Base-by-base conservation (phyloP, 1,140 invertebrate genomes). In the Stenopsyche tienmushanensis region DNA sequence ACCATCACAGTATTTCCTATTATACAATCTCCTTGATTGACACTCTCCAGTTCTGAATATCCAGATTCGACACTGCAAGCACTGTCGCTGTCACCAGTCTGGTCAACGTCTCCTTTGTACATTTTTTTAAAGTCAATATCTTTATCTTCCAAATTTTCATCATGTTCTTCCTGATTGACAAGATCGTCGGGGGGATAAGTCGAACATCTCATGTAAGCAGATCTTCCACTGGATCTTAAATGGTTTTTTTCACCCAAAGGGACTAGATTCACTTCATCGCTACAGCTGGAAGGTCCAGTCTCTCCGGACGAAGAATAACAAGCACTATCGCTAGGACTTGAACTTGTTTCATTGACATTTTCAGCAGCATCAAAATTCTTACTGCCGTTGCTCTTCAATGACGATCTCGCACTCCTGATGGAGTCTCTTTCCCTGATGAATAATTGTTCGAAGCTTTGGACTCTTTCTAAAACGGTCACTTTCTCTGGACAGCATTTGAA, bases 51-150 rank as follows among this genome's bases (percentile, higher is more conserved):
- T 71, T 84, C 83, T 15, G 82, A 83, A 69, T 83, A 84, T 9
- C 83, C 83, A 15, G 82, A 83, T 71, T 84, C 83, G 53, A 83
- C 81, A 66, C 81, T 82, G 71, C 81, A 83, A 5, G 82, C 81
- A 73, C 82, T 83, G 64, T 78, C 80, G 63, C 80, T 82, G 64
- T 83, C 82, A 20, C 80, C 80, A 9, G 71, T 76, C 69, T 77
- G 76, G 47, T 74, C 77, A 5, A 76, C 78, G 57, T 78, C 77
- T 1, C 71, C 76, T 39, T 81, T 76, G 69, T 75, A 68, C 72
- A 78, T 25, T 72, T 76, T 52, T 72, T 75, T 24, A 78, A 71
- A 68, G 73, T 77, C 59, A 76, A 76, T 15, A 8, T 8, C 26
- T 26, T 58, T 15, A 10, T 15, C 15, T 20, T 58, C 60, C 7